Percentiles rank a stretch among this genome's conserved stretches.
Evolutionary conservation across 2,113 vertebrate genomes (phyloP).

Genomic region (Toxotes jaculatrix): DNA sequence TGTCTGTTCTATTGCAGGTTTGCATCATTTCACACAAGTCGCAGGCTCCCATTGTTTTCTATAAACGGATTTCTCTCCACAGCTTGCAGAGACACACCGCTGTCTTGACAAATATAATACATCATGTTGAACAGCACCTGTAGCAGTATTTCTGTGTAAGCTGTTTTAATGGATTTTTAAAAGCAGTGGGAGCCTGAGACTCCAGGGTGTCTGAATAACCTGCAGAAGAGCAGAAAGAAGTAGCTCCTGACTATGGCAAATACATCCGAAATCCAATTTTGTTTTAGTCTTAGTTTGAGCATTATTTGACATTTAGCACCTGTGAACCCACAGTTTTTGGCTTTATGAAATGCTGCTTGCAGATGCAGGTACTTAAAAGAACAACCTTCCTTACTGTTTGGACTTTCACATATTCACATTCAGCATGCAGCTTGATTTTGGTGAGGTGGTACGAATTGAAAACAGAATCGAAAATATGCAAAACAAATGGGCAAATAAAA

Average conservation of each 20-base stretch:
- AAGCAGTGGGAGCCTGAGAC: slow-evolving; percentile 18
- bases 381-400: neutral
- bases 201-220: slow-evolving; percentile 23
- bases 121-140: slow-evolving; percentile 27
- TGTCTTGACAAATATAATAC: slow-evolving; percentile 35
- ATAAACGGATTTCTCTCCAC: slow-evolving; percentile 3
- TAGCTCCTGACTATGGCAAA: slow-evolving; percentile 5
- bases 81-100: slow-evolving; percentile 26
- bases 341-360: neutral
- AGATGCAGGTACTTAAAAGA: slow-evolving; percentile 14
- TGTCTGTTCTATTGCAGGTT: slow-evolving; percentile 2
- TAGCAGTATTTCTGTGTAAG: slow-evolving; percentile 34
- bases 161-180: slow-evolving; percentile 40
- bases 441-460: neutral
- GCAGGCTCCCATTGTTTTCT: neutral
- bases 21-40: slow-evolving; percentile 10
- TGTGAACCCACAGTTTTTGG: neutral
- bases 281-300: neutral
- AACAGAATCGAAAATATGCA: neutral
- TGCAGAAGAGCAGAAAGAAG: slow-evolving; percentile 10
- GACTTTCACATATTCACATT: neutral
- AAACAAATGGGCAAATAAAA: slow-evolving; percentile 27
- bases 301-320: neutral
- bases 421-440: neutral
- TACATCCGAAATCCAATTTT: neutral